These are phyloP conservation scores for Anadara kagoshimensis DNA, from an alignment of 1,140 invertebrate species.

Conservation along the genomic window DNA sequence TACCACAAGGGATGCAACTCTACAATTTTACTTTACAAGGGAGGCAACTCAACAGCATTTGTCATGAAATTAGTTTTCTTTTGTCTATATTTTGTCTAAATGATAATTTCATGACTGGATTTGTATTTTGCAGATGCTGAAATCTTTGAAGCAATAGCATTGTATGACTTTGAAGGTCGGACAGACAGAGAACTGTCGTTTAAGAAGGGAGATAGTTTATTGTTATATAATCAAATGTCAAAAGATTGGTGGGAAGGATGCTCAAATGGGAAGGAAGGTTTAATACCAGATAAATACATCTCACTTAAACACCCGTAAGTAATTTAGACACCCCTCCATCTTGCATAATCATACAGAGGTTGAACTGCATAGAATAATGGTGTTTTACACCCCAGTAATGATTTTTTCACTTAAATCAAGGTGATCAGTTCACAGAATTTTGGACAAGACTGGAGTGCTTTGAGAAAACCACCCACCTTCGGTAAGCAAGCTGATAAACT, in stretches of 20 bases:
- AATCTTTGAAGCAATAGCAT: conserved; percentile 86
- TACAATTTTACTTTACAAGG: too few species aligned
- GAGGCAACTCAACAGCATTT: not conserved
- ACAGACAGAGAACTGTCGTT: conserved; percentile 87
- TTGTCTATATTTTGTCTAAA: too few species aligned
- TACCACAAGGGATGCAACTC: too few species aligned
- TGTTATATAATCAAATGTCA: conserved; percentile 86
- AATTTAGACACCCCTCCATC: not conserved
- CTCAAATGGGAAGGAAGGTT: conserved; percentile 83
- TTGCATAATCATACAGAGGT: too few species aligned
- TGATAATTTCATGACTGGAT: not conserved
- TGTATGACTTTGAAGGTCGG: conserved; percentile 89
- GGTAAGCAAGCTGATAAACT: too few species aligned
- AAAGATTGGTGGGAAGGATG: conserved; percentile 88
- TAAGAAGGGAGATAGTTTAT: conserved; percentile 86
- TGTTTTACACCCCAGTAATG: too few species aligned
- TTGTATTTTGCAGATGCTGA: conserved; percentile 81
- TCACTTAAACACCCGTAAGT: conserved; percentile 65
- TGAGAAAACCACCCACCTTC: too few species aligned
- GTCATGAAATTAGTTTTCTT: too few species aligned
- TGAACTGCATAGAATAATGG: too few species aligned
- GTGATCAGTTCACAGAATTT: too few species aligned
- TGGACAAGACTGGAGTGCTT: too few species aligned
- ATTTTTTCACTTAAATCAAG: too few species aligned
- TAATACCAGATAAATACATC: conserved; percentile 93